Evolutionary conservation across 2,888 invertebrate species (phyloP), one percentile per base, ranked within the genome.

Genomic region (Lasius platythorax): DNA sequence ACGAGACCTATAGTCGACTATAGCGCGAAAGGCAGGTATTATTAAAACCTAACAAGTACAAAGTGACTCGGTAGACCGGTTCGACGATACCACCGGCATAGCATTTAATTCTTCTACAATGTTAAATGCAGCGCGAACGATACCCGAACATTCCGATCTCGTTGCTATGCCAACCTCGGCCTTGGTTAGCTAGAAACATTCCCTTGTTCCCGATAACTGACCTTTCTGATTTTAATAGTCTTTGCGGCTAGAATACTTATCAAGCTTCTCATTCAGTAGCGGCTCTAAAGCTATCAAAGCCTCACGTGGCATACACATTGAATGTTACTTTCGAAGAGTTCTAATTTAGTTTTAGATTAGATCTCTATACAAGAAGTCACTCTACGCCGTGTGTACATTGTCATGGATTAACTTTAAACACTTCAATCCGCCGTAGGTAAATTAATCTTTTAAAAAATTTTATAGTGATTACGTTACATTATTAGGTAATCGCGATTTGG

Each of bases 1-100:
- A 84, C 85, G 84, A 82, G 85, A 83, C 83, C 85, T 67, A 81
- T 87, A 73, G 89, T 76, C 83, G 85, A 72, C 72, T 72, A 58
- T 56, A 61, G 79, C 79, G 79, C 79, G 79, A 81, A 63, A 86
- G 75, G 86, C 90, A 90, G 90, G 90, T 90, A 90, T 91, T 90
- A 91, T 90, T 90, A 91, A 90, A 90, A 91, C 91, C 90, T 90
- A 91, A 90, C 90, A 90, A 90, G 91, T 89, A 91, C 91, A 90
- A 90, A 90, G 88, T 86, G 90, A 90, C 82, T 89, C 75, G 89
- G 90, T 88, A 88, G 90, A 90, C 90, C 90, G 90, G 90, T 90
- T 90, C 91, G 90, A 81, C 91, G 87, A 83, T 91, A 88, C 90
- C 90, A 90, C 91, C 88, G 81, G 91, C 89, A 88, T 85, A 84